Conservation (phyloP, 2,113 vertebrate species). For the Pelmatolapia mariae region DNA sequence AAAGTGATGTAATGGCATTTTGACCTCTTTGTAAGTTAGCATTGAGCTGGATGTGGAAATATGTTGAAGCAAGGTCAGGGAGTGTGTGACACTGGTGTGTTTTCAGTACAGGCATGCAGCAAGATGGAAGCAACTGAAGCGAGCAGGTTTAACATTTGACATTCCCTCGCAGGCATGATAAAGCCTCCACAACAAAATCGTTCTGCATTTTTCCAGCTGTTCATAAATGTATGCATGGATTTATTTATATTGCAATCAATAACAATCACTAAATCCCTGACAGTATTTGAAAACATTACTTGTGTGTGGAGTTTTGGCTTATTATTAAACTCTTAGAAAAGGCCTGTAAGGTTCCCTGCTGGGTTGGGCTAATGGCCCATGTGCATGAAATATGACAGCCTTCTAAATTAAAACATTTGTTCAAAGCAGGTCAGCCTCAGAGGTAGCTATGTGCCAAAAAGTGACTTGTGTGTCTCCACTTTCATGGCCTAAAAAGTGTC, state of each 20-base stretch:
- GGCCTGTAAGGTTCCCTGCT: neutral
- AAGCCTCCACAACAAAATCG: neutral
- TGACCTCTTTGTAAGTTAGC: neutral
- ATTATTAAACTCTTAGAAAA: neutral
- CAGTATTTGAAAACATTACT: neutral
- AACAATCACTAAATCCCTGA: neutral
- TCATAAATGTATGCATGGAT: neutral
- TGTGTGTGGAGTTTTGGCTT: neutral
- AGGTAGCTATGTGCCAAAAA: neutral
- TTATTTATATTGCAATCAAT: neutral
- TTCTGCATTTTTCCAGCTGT: neutral
- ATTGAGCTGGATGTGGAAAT: neutral
- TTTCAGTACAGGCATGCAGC: neutral
- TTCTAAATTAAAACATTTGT: slow-evolving; percentile 27
- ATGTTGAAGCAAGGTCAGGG: neutral
- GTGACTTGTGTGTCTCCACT: neutral
- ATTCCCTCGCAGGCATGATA: neutral
- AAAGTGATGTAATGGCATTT: neutral
- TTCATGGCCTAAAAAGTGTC: neutral
- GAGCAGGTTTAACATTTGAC: neutral
- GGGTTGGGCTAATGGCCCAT: neutral
- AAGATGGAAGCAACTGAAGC: neutral
- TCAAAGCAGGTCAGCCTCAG: slow-evolving; percentile 10
- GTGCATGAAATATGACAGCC: slow-evolving; percentile 16
- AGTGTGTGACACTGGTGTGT: neutral